A percentile compares a stretch with the other conserved stretches of the same genome.
These are phyloP conservation scores for Prosapia bicincta DNA, from an alignment of 2,888 invertebrate genomes.

Conservation along the genomic window DNA sequence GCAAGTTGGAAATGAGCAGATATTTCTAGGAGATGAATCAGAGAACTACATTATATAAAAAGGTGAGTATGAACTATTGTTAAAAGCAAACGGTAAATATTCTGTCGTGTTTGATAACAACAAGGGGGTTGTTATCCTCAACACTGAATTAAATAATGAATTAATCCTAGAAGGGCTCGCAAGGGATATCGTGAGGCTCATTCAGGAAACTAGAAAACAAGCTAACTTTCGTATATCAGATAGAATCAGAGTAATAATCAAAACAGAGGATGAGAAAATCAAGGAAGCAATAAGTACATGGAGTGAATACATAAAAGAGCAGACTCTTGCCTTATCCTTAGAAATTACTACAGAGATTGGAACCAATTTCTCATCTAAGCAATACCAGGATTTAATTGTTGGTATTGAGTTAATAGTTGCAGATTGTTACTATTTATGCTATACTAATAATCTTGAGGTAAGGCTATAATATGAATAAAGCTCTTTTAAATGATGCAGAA, in stretches of 20 bases:
- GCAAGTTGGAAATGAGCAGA: neutral
- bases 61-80: constrained; percentile 5
- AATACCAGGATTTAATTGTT: no score
- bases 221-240: constrained; percentile 9
- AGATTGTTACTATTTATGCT: no score
- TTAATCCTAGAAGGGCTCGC: constrained; percentile 4
- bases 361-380: no score
- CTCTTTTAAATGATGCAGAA: no score
- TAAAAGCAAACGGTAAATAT: constrained; percentile 1
- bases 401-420: no score
- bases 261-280: neutral
- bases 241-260: neutral
- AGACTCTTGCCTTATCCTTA: constrained; percentile 8
- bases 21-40: neutral
- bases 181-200: constrained; percentile 12
- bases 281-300: constrained; percentile 10
- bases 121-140: neutral
- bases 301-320: constrained; percentile 13
- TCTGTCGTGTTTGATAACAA: constrained; percentile 5
- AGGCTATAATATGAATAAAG: no score
- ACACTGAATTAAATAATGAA: neutral
- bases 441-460: no score
- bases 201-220: constrained; percentile 15
- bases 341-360: no score
- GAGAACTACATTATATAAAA: constrained; percentile 1